Evolutionary conservation across 2,113 vertebrate species (phyloP).

Genomic region (Arvicanthis niloticus): DNA sequence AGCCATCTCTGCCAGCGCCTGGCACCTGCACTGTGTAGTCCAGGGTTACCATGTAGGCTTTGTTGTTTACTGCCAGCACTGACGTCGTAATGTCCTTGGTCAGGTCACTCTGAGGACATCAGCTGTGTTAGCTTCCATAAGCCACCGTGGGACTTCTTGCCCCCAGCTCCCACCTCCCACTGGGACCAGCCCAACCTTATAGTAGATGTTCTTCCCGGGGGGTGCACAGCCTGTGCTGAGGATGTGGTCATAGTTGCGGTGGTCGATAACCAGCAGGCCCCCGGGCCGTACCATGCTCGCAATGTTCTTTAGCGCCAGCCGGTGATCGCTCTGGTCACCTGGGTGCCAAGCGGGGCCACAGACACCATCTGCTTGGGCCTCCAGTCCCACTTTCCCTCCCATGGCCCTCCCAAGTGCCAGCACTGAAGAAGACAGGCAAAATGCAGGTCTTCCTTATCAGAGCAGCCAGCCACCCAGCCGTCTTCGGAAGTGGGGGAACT

Average conservation of each 20-base stretch:
- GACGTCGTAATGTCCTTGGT: conserved; percentile 97
- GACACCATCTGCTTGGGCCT: neutral
- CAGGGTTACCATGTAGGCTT: conserved; percentile 97
- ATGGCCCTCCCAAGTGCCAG: neutral
- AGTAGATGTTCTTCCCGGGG: conserved; percentile 98
- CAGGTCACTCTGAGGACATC: conserved; percentile 91
- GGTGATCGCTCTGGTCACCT: conserved; percentile 98
- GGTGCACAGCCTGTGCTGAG: conserved; percentile 94
- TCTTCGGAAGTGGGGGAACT: neutral
- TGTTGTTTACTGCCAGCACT: conserved; percentile 95
- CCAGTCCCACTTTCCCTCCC: neutral
- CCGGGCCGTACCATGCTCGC: conserved; percentile 95
- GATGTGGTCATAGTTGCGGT: conserved; percentile 98
- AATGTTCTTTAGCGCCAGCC: conserved; percentile 95
- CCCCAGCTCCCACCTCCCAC: neutral
- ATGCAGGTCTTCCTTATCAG: neutral
- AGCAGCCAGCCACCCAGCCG: neutral
- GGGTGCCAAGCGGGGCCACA: conserved; percentile 30
- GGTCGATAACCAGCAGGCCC: conserved; percentile 96
- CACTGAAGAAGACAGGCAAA: neutral
- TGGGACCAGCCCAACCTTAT: conserved; percentile 89
- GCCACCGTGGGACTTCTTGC: neutral
- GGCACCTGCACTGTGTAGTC: conserved; percentile 97
- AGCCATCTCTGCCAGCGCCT: conserved; percentile 72
- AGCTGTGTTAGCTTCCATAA: neutral